phyloP scores from a whole-genome alignment of 2,113 vertebrate species.

The Cochlearius cochlearius region DNA sequence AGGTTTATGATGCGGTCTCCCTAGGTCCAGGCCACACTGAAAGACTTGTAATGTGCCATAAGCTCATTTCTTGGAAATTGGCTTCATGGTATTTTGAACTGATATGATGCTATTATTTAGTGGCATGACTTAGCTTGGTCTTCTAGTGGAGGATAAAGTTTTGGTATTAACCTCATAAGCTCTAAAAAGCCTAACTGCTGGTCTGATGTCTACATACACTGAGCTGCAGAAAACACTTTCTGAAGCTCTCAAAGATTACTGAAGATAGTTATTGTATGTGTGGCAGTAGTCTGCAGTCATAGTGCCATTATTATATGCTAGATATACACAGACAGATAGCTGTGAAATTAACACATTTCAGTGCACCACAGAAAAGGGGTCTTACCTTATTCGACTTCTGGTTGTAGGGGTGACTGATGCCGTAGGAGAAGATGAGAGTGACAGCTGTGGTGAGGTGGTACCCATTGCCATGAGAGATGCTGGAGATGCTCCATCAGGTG shows the following conservation, averaged over 20 bases:
- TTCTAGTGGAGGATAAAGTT: background rate
- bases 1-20: background rate
- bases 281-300: background rate
- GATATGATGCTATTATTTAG: background rate
- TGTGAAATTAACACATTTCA: background rate
- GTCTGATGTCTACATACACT: background rate
- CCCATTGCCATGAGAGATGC: constrained; percentile 88
- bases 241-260: background rate
- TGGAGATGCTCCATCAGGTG: constrained; percentile 81
- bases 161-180: background rate
- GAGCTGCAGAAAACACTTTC: background rate
- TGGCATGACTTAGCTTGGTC: background rate
- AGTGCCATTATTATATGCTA: background rate
- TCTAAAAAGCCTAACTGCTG: background rate
- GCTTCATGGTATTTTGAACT: background rate
- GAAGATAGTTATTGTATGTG: background rate
- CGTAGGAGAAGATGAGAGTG: constrained; percentile 84
- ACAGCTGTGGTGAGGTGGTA: constrained; percentile 85
- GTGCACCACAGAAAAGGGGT: background rate
- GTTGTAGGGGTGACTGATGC: constrained; percentile 92
- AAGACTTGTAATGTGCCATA: background rate
- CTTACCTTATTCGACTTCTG: constrained; percentile 89
- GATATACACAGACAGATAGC: background rate
- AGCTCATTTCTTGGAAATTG: background rate
- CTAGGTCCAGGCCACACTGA: background rate